Percentiles rank a stretch among this genome's conserved stretches.
Evolutionary conservation across 2,113 vertebrate species (phyloP).

Genomic region (Pseudolaguvia tuberculata): DNA sequence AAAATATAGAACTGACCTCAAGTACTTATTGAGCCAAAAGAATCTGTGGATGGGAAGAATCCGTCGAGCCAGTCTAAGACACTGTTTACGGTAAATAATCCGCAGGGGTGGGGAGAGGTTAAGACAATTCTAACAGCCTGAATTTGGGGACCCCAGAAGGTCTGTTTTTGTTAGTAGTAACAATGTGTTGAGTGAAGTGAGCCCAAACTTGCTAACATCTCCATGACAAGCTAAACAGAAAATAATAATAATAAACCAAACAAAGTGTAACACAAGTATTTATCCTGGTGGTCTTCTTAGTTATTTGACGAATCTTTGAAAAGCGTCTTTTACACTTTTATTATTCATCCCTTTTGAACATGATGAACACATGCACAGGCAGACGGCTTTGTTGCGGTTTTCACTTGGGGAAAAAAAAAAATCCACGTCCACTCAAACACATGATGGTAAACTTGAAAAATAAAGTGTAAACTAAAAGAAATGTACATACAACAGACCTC

Average conservation of each 20-base stretch:
- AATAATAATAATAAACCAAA: background rate
- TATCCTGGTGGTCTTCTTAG: background rate
- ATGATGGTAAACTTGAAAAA: background rate
- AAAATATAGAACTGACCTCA: too few relatives aligned
- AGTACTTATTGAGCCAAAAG: too few relatives aligned
- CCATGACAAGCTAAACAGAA: background rate
- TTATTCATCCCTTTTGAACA: slow-evolving; percentile 36
- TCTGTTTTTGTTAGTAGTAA: too few relatives aligned
- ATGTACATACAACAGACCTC: slow-evolving; percentile 18
- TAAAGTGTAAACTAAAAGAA: background rate
- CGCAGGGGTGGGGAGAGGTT: too few relatives aligned
- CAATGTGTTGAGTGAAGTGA: too few relatives aligned
- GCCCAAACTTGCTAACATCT: too few relatives aligned
- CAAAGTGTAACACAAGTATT: background rate
- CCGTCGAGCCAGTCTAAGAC: background rate
- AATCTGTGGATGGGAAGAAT: background rate
- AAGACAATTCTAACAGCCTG: too few relatives aligned
- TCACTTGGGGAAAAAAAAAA: background rate
- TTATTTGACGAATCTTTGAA: background rate
- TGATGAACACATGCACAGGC: slow-evolving; percentile 32
- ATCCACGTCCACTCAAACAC: background rate
- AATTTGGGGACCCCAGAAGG: too few relatives aligned
- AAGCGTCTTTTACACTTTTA: slow-evolving; percentile 4
- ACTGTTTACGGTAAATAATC: background rate
- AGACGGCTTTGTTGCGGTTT: background rate